Evolutionary conservation across 2,113 vertebrate genomes (phyloP), one percentile per base, ranked within the genome.

Genomic region (Poeciliopsis occidentalis): DNA sequence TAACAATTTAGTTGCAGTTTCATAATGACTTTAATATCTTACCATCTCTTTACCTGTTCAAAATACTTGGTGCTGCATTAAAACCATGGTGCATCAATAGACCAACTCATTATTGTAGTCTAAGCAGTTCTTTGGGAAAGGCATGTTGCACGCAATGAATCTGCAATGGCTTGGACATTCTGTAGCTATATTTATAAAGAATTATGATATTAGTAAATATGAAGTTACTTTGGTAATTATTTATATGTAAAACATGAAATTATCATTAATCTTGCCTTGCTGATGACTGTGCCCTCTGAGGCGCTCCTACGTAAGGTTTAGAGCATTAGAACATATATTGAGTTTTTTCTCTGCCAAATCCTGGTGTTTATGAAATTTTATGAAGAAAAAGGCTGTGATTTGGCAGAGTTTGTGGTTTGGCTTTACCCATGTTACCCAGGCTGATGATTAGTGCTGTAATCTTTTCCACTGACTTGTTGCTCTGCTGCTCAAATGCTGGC

Each of bases 351-450:
- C 61, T 64, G 22, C 60, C 79, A 68, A 61, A 64, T 8, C 0
- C n/a, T 69, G 63, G 71, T 68, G 69, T 85, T 72, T 72, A 63
- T 54, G 13, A 76, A 41, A 67, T 75, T 82, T 65, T 4, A 54
- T 22, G 54, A 12, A 47, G 2, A 70, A 76, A 76, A 54, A 34
- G 62, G 69, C 54, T 64, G 4, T 13, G 64, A 71, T 75, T 76
- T 69, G 67, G 75, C 64, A 69, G 69, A 13, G 74, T 37, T 64
- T 71, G 47, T 69, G 31, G 44, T 68, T 63, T 47, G 62, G 75
- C 78, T 76, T 71, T 81, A 69, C 4, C 66, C 2, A 3, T 64
- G 51, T 71, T 47, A 0, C 47, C 30, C 32, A 51, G 39, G 3
- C 39, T 30, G 7, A 12, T 62, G 30, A 74, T 71, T 76, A 66